These are phyloP conservation scores for Tribolium castaneum DNA, from an alignment of 1,140 invertebrate species.

Conservation along the genomic window DNA sequence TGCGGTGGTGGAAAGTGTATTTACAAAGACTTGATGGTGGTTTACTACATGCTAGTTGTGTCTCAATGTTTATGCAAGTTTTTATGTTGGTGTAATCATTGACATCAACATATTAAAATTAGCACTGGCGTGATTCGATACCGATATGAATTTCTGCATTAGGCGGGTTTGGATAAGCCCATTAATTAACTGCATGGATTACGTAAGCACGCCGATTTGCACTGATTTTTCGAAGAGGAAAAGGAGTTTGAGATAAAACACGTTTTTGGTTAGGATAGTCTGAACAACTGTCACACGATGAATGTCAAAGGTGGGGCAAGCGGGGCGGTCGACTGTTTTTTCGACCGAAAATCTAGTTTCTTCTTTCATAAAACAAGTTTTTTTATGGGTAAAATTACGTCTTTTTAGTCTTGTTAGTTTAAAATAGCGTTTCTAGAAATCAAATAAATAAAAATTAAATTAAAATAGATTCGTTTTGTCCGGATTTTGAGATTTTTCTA, in stretches of 20 bases:
- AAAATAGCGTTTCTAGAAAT: too few species aligned
- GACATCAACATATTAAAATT: slow-evolving; percentile 53
- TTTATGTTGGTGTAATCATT: slow-evolving; percentile 56
- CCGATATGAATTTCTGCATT: slow-evolving; percentile 45
- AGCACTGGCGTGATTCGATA: slow-evolving; percentile 20
- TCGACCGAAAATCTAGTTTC: too few species aligned
- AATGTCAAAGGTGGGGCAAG: neutral
- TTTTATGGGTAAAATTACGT: too few species aligned
- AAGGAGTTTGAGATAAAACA: slow-evolving; percentile 6
- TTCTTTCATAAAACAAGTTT: too few species aligned
- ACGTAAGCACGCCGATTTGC: slow-evolving; percentile 9
- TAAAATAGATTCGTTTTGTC: too few species aligned
- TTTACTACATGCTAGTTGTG: slow-evolving; percentile 42
- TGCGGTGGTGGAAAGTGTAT: slow-evolving; percentile 27
- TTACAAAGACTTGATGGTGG: slow-evolving; percentile 36
- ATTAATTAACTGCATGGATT: slow-evolving; percentile 38
- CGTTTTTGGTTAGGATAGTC: slow-evolving; percentile 22
- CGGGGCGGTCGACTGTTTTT: too few species aligned
- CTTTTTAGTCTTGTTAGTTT: too few species aligned
- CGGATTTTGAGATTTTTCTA: too few species aligned
- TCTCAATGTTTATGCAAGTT: slow-evolving; percentile 25
- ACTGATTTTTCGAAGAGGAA: slow-evolving; percentile 4
- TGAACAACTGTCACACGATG: slow-evolving; percentile 1
- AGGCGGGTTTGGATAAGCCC: slow-evolving; percentile 24
- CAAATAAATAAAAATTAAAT: too few species aligned